Percentiles rank a stretch among this genome's conserved stretches.
Evolutionary conservation across 92 coral and sea anemone genomes (phyloP).

Genomic region (Siderastrea radians): DNA sequence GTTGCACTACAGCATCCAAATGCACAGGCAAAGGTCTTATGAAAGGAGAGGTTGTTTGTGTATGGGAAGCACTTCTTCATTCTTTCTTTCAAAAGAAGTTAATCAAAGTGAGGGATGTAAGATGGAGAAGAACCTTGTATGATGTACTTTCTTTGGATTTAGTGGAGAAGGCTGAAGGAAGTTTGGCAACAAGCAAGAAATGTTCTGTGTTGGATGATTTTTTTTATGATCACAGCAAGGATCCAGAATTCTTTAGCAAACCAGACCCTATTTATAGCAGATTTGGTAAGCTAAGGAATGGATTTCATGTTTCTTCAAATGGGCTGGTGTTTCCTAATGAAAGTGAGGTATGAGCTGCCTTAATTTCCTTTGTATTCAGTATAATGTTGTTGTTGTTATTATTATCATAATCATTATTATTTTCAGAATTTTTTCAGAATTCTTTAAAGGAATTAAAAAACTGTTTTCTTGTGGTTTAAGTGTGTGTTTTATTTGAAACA

Average conservation of each 20-base stretch:
- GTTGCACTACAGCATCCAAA: background rate
- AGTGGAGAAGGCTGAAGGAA: constrained; percentile 13
- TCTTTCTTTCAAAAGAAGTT: constrained; percentile 23
- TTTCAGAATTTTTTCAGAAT: background rate
- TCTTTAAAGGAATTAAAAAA: no score
- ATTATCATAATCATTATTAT: background rate
- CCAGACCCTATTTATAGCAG: constrained; percentile 73
- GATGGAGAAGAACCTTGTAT: constrained; percentile 30
- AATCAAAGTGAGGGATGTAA: background rate
- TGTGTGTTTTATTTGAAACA: no score
- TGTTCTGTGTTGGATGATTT: background rate
- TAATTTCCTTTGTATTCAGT: background rate
- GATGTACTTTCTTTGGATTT: constrained; percentile 14
- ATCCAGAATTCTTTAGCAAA: background rate
- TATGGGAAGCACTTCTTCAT: constrained; percentile 20
- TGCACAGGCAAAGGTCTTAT: background rate
- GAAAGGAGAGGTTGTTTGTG: background rate
- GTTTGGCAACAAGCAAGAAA: background rate
- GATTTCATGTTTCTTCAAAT: constrained; percentile 85
- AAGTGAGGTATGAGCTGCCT: constrained; percentile 65
- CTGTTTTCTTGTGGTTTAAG: no score
- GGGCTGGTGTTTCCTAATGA: constrained; percentile 84
- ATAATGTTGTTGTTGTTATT: background rate
- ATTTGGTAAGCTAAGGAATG: constrained; percentile 67
- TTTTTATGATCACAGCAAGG: background rate